These are phyloP conservation scores for Melieria picta DNA, from an alignment of 2,888 invertebrate genomes.

Conservation along the genomic window DNA sequence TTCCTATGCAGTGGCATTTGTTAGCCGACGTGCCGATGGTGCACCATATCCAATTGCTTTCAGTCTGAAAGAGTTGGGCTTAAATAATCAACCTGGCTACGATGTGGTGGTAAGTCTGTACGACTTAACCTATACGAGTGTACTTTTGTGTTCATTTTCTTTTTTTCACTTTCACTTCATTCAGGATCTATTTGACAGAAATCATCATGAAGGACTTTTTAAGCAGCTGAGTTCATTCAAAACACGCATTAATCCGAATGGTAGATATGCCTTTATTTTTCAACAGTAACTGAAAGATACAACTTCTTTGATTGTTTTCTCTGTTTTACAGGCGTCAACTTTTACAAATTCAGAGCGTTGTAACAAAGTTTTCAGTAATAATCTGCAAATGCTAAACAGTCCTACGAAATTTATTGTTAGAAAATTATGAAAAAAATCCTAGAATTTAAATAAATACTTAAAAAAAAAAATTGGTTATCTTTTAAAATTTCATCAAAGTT, in stretches of 20 bases:
- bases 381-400: too few species aligned
- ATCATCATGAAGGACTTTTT: conserved; percentile 12
- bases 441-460: too few species aligned
- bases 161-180: conserved; percentile 10
- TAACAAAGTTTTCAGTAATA: not conserved
- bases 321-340: conserved; percentile 46
- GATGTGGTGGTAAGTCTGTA: conserved; percentile 50
- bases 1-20: conserved; percentile 68
- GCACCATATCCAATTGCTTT: conserved; percentile 59
- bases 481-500: too few species aligned
- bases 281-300: not conserved
- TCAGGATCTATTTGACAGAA: conserved; percentile 49
- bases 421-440: too few species aligned
- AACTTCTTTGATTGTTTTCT: not conserved
- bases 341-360: conserved; percentile 49
- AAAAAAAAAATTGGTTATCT: too few species aligned
- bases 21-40: conserved; percentile 66
- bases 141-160: not conserved
- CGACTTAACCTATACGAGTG: not conserved
- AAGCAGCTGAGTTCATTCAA: conserved; percentile 38
- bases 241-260: conserved; percentile 50
- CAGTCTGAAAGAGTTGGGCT: conserved; percentile 58
- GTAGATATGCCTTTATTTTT: conserved; percentile 32
- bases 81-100: conserved; percentile 60
- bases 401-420: too few species aligned